Evolutionary conservation across 2,113 vertebrate species (phyloP), one percentile per base, ranked within the genome.

Genomic region (Myotis yumanensis): DNA sequence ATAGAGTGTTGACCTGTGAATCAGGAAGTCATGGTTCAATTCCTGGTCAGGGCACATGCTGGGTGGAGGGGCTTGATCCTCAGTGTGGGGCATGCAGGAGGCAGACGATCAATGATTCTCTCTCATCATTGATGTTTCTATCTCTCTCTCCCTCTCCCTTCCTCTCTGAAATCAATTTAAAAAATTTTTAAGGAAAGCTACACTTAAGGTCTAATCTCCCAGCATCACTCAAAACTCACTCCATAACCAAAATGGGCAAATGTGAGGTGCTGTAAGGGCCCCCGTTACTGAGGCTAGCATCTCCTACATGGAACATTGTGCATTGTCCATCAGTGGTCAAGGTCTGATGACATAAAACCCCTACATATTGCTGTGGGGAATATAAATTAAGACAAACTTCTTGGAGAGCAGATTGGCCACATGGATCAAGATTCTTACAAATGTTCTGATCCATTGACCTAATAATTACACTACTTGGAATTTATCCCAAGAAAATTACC

Each of bases 401-500:
- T 51, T 92, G 54, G 43, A 92, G 54, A 73, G 54, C 72, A 89
- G 43, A 90, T 25, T 81, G 85, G 69, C 51, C 52, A 57, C 35
- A 52, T 11, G 17, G 76, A 93, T 68, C 77, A 83, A 95, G 73
- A 95, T 90, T 96, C 89, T 92, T 86, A 76, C 72, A 82, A 93
- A 96, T 83, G 96, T 95, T 95, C 96, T 86, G 91, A 84, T 95
- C 82, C 89, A 96, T 95, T 94, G 95, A 92, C 82, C 95, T 94
- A 92, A 90, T 95, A 92, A 95, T 95, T 95, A 86, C 11, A 59
- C 73, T 91, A 91, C 92, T 96, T 96, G 95, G 96, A 95, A 96
- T 95, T 91, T 88, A 84, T 96, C 96, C 96, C 96, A 95, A 97
- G 54, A 89, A 96, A 97, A 96, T 95, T 95, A 88, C 90, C 87